A percentile compares a stretch with the other conserved stretches of the same genome.
phyloP scores from a whole-genome alignment of 2,888 invertebrate species.

The Ichneumoninae sp. region DNA sequence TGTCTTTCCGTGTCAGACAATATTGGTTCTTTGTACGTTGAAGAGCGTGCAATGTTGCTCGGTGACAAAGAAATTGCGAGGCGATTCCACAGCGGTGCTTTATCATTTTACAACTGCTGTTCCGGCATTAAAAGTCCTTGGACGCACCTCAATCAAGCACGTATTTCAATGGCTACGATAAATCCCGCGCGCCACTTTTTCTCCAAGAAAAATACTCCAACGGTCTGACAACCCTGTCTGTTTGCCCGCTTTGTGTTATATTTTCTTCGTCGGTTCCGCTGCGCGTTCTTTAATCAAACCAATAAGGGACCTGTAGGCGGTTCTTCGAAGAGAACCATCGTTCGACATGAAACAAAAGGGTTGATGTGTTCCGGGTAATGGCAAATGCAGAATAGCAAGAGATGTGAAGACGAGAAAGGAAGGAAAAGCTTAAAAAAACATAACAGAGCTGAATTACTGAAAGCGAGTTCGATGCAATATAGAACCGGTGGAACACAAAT shows the following conservation, averaged over 20 bases:
- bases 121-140: not conserved
- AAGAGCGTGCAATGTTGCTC: not conserved
- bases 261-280: not conserved
- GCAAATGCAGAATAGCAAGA: not conserved
- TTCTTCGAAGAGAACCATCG: not conserved
- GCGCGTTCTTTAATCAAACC: not conserved
- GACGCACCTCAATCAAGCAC: not conserved
- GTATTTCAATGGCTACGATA: not conserved
- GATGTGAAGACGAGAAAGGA: not conserved
- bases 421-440: constrained; percentile 24
- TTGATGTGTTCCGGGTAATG: not conserved
- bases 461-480: constrained; percentile 41
- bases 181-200: not conserved
- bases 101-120: not conserved
- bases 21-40: not conserved
- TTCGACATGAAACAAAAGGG: not conserved
- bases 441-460: constrained; percentile 43
- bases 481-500: constrained; percentile 44
- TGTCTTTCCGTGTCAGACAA: not conserved
- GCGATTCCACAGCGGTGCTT: not conserved
- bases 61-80: not conserved
- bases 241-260: not conserved
- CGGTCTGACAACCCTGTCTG: not conserved
- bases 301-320: not conserved
- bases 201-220: not conserved